These are phyloP conservation scores for Cheilosia scutellata DNA, from an alignment of 2,888 invertebrate species.

Conservation along the genomic window DNA sequence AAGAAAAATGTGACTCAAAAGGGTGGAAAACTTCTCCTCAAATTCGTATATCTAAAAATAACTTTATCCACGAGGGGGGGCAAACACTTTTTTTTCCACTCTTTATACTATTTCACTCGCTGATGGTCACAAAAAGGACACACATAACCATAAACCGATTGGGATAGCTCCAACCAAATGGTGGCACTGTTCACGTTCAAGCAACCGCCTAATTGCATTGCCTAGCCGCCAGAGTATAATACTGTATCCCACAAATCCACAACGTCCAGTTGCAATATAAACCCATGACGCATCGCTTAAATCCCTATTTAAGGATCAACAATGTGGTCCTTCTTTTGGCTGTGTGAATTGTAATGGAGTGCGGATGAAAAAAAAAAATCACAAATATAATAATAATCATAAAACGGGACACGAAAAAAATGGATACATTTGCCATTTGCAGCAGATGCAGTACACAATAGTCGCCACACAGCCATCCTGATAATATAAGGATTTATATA, in stretches of 20 bases:
- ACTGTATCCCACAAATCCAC: constrained; percentile 28
- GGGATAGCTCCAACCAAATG: constrained; percentile 11
- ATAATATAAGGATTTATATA: constrained; percentile 54
- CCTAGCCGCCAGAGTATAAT: constrained; percentile 39
- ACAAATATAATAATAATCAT: constrained; percentile 63
- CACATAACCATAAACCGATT: background rate
- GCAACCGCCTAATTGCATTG: constrained; percentile 67
- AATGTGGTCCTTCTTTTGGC: constrained; percentile 18
- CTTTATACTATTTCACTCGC: constrained; percentile 24
- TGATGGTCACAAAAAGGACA: constrained; percentile 1
- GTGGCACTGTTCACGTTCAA: constrained; percentile 32
- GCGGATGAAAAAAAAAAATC: constrained; percentile 11
- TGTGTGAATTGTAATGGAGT: background rate
- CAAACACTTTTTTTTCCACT: constrained; percentile 24
- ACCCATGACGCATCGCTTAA: constrained; percentile 62
- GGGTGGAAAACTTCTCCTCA: background rate
- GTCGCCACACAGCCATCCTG: constrained; percentile 47
- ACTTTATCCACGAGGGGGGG: background rate
- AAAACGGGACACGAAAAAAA: constrained; percentile 42
- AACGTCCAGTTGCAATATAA: constrained; percentile 37
- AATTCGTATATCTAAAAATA: constrained; percentile 3
- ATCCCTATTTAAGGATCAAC: constrained; percentile 66
- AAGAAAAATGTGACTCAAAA: constrained; percentile 4
- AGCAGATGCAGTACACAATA: constrained; percentile 64
- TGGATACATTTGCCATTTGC: constrained; percentile 64